A percentile compares a stretch with the other conserved stretches of the same genome.
These are phyloP conservation scores for Zelleria hepariella DNA, from an alignment of 2,888 invertebrate genomes.

Conservation along the genomic window DNA sequence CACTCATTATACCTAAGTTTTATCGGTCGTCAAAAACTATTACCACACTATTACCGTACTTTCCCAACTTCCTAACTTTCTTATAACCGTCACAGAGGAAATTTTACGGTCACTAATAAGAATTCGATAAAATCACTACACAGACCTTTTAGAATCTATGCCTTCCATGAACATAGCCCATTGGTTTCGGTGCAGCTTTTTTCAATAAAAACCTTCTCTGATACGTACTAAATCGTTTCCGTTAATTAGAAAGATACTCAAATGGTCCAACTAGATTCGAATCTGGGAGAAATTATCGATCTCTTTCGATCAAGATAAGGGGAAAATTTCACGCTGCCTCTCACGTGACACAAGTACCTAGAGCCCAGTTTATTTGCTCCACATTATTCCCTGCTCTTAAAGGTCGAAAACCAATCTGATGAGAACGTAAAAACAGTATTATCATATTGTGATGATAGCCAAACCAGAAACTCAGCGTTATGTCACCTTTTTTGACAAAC, in stretches of 20 bases:
- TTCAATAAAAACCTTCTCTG: background rate
- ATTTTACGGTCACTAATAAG: background rate
- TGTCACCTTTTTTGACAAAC: too few relatives aligned
- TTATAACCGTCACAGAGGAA: background rate
- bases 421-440: too few relatives aligned
- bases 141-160: background rate
- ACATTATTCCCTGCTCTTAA: background rate
- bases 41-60: too few relatives aligned
- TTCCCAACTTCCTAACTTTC: background rate
- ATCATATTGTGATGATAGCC: too few relatives aligned
- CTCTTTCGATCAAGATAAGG: background rate
- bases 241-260: background rate
- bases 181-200: background rate
- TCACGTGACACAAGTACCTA: background rate
- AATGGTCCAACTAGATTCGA: background rate
- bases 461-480: too few relatives aligned
- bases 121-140: background rate
- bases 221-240: background rate
- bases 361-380: too few relatives aligned
- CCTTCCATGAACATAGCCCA: background rate
- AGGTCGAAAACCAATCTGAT: too few relatives aligned
- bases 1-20: too few relatives aligned
- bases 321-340: background rate
- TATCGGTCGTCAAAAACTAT: too few relatives aligned
- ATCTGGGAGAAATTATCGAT: background rate